A percentile compares a stretch with the other conserved stretches of the same genome.
Conservation (phyloP, 1,140 invertebrate genomes). For the Orussus abietinus region DNA sequence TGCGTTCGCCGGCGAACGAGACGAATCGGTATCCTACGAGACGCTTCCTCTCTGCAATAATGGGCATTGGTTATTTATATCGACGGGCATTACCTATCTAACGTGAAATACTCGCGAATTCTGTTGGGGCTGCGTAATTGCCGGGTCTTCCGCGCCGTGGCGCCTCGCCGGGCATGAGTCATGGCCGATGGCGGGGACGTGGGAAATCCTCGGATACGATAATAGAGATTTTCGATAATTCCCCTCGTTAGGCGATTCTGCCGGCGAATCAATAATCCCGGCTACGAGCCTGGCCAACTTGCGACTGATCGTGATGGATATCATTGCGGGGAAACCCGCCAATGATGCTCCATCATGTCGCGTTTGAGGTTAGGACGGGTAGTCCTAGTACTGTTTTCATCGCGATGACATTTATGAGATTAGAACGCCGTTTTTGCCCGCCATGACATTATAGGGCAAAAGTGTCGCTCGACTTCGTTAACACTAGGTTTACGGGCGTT, state of each 20-base stretch:
- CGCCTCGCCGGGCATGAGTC: slow-evolving; percentile 12
- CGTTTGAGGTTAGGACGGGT: too few relatives aligned
- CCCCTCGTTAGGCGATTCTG: slow-evolving; percentile 10
- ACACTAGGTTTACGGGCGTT: too few relatives aligned
- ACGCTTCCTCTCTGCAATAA: slow-evolving; percentile 13
- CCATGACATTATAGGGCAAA: too few relatives aligned
- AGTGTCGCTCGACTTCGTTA: too few relatives aligned
- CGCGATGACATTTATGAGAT: too few relatives aligned
- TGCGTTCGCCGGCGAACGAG: slow-evolving; percentile 14
- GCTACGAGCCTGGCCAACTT: too few relatives aligned
- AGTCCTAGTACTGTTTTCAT: too few relatives aligned
- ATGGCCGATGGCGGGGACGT: slow-evolving; percentile 14
- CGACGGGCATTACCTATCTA: slow-evolving; percentile 12
- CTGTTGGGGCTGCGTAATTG: slow-evolving; percentile 17
- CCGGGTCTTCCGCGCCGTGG: slow-evolving; percentile 13
- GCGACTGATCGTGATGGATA: too few relatives aligned
- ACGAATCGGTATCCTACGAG: not conserved
- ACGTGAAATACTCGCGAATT: slow-evolving; percentile 27
- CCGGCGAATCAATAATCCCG: too few relatives aligned
- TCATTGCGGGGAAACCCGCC: too few relatives aligned
- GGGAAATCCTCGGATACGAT: slow-evolving; percentile 19
- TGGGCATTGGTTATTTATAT: slow-evolving; percentile 30
- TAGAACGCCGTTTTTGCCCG: too few relatives aligned
- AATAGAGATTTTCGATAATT: slow-evolving; percentile 19
- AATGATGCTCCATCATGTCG: too few relatives aligned